Evolutionary conservation across 2,113 vertebrate species (phyloP).

Genomic region (Peromyscus maniculatus): DNA sequence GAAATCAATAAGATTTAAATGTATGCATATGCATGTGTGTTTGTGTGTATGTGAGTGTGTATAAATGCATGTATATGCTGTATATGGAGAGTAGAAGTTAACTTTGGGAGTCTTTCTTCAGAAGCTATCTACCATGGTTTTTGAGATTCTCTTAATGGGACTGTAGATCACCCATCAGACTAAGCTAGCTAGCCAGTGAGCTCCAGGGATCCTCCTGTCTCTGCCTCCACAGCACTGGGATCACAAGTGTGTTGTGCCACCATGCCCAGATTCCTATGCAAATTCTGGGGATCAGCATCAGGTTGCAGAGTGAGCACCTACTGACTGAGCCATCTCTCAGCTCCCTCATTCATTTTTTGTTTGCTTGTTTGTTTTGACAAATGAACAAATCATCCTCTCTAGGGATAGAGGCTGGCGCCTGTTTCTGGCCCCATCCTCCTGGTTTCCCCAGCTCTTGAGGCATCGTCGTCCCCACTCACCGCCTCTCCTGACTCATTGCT

Average conservation of each 20-base stretch:
- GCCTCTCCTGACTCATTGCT: rapidly evolving
- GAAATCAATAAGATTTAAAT: not conserved
- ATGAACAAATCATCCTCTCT: not conserved
- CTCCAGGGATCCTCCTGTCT: too few species aligned
- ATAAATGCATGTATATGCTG: not conserved
- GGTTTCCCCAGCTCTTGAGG: not conserved
- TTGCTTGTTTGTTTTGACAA: not conserved
- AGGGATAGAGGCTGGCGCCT: not conserved
- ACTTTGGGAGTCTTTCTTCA: not conserved
- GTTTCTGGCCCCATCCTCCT: not conserved
- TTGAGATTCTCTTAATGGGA: not conserved
- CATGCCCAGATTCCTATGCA: too few species aligned
- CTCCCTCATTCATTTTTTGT: not conserved
- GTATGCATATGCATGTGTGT: not conserved
- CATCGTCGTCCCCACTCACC: rapidly evolving
- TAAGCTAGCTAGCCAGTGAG: too few species aligned
- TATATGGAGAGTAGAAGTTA: not conserved
- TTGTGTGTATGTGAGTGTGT: not conserved
- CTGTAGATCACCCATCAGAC: not conserved
- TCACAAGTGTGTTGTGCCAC: too few species aligned
- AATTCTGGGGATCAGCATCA: not conserved
- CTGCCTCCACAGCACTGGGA: not conserved
- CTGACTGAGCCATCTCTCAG: not conserved
- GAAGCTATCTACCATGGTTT: not conserved
- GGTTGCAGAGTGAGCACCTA: not conserved